Evolutionary conservation across 2,888 invertebrate genomes (phyloP), one percentile per base, ranked within the genome.

Genomic region (Tyria jacobaeae): DNA sequence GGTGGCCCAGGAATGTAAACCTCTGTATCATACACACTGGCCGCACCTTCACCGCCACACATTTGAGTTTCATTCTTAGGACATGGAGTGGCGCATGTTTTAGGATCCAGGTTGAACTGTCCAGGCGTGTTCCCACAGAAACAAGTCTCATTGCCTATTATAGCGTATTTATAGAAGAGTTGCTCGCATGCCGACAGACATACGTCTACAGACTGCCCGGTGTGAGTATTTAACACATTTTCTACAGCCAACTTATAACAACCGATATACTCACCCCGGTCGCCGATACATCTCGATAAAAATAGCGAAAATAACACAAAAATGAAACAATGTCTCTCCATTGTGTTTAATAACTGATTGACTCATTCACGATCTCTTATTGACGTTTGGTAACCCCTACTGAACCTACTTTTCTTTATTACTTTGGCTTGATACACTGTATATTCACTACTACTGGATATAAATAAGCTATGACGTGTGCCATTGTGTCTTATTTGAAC

Each of bases 1-100:
- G 97, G 97, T n/a, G 96, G 96, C 9, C 96, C 96, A 21, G 97
- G 96, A 12, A 95, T 95, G 48, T 83, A 78, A n/a, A 94, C 87
- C 39, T 95, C 96, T 0, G 96, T 96, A 48, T 95, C 95, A 78
- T 96, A 97, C 35, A 97, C 95, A 73, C 96, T 96, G 60, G 95
- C 95, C 0, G 96, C 95, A 34, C 94, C 94, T 1, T 94, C 88
- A 0, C 96, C 96, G 1, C 97, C 97, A 81, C 97, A 97, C 64
- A 94, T 94, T 76, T 95, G 95, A 0, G 91, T 91, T 37, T 94
- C 92, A 80, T 96, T 96, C 61, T 95, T 95, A 9, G 93, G 90
- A 73, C 97, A 97, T 0, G 94, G 91, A 14, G 89, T 94, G 68
- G 90, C 90, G 76, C 96, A 96, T 1, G 90, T 80, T 2, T 89